Base-by-base conservation (phyloP, 2,888 invertebrate species). In the Habroteleia sp. region DNA sequence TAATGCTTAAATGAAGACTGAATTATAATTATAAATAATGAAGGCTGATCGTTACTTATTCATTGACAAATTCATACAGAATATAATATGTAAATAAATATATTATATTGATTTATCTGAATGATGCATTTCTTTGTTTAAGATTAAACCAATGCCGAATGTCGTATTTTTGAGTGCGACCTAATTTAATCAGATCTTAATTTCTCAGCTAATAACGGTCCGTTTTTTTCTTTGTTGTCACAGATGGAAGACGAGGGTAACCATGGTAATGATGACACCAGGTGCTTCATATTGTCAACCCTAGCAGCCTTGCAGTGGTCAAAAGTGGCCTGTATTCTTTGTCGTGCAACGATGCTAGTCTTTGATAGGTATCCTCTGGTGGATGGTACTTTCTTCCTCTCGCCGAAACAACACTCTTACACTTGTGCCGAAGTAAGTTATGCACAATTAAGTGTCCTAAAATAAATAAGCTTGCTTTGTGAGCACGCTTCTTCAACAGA, bases 161-260 rank as follows among this genome's bases (percentile, higher is more conserved):
- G n/a, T n/a, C n/a, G n/a, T n/a, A n/a, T n/a, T n/a, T n/a, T n/a
- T n/a, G n/a, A n/a, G n/a, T n/a, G n/a, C n/a, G n/a, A n/a, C n/a
- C n/a, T n/a, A n/a, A 20, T 20, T 20, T 20, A 20, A 3, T 20
- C 3, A 2, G 20, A 20, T 3, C 2, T 20, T 20, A 3, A 20
- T 7, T 25, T 3, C 7, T 7, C 20, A 11, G 7, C 17, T 52
- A 52, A 52, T 39, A 31, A 17, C 16, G 1, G 1, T 11, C 2
- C 11, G 7, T 35, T 35, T n/a, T 52, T 71, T 79, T 77, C 13
- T 78, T 77, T 48, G 29, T 68, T 54, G 81, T 81, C 92, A 44
- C 92, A 97, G 96, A 97, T 98, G 92, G 98, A 99, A 90, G 98
- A 99, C 88, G 98, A 99, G 88, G 97, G 97, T 77, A 97, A 97